These are phyloP conservation scores for Salpingus planirostris DNA, from an alignment of 2,888 invertebrate genomes.

Conservation along the genomic window DNA sequence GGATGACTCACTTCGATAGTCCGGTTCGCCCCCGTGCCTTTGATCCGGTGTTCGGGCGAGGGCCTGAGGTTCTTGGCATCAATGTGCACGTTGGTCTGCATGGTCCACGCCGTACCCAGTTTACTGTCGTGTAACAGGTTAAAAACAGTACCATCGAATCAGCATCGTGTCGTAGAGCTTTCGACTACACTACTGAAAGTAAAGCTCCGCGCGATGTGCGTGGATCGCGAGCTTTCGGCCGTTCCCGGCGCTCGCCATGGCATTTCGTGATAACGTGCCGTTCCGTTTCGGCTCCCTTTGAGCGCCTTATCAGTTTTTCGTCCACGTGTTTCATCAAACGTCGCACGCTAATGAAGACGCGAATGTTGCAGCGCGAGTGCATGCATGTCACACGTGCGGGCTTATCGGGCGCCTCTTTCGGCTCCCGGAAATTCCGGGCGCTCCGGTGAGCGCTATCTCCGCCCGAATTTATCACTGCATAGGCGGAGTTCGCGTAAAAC, in stretches of 20 bases:
- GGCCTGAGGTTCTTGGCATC: conserved; percentile 58
- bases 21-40: conserved; percentile 42
- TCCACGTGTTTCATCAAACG: too few species aligned
- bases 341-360: too few species aligned
- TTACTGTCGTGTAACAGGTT: conserved; percentile 31
- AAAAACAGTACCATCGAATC: conserved; percentile 9
- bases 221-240: conserved; percentile 24
- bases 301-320: too few species aligned
- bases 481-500: too few species aligned
- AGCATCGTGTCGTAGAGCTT: conserved; percentile 25
- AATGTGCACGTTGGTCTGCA: conserved; percentile 71
- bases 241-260: conserved; percentile 20
- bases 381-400: too few species aligned
- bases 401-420: too few species aligned
- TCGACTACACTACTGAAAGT: conserved; percentile 27
- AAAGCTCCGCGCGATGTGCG: conserved; percentile 15
- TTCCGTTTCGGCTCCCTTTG: too few species aligned
- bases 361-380: too few species aligned
- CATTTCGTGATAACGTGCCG: conserved; percentile 18
- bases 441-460: too few species aligned
- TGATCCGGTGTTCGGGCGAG: conserved; percentile 54
- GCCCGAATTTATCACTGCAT: too few species aligned
- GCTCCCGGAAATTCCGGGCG: too few species aligned
- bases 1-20: conserved; percentile 46
- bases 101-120: conserved; percentile 28